phyloP scores from a whole-genome alignment of 2,113 vertebrate species.

The zebrafish (Danio rerio) region GRCz12tu NC_133182.1:73928001-73928500 shows the following conservation, averaged over 20 bases:
- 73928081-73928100: too few species aligned
- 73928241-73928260: not conserved
- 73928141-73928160: too few species aligned
- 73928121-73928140: too few species aligned
- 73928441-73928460: slow-evolving; percentile 58
- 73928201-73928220: not conserved
- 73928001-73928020: too few species aligned
- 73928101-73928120: too few species aligned
- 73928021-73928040: too few species aligned
- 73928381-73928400: slow-evolving; percentile 68
- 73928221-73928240: not conserved
- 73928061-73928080: too few species aligned
- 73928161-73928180: too few species aligned
- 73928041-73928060: too few species aligned
- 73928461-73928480: slow-evolving; percentile 54
- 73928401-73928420: slow-evolving; percentile 64
- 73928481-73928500: slow-evolving; percentile 61
- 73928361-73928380: slow-evolving; percentile 64
- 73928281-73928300: slow-evolving; percentile 33
- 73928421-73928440: slow-evolving; percentile 52
- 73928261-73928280: not conserved
- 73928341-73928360: slow-evolving; percentile 61
- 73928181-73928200: not conserved
- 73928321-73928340: slow-evolving; percentile 60
- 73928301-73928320: slow-evolving; percentile 40